Conservation (phyloP, 1,140 invertebrate genomes). For the Elysia chlorotica region DNA sequence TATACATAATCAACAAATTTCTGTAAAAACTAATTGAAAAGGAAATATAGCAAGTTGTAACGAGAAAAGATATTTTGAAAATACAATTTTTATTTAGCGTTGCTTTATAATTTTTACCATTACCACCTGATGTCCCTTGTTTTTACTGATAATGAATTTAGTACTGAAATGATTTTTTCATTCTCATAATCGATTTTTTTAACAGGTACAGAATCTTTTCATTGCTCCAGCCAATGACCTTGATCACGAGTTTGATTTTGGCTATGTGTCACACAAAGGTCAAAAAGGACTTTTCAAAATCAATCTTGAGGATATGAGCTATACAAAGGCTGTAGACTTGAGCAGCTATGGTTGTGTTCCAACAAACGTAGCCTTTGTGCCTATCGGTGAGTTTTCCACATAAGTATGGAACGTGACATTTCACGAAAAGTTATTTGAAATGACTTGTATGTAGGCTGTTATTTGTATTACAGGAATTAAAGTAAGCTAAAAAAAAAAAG, state of each 20-base stretch:
- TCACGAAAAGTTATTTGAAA: no score
- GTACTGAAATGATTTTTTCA: no score
- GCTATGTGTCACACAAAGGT: conserved; percentile 76
- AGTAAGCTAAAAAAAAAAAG: no score
- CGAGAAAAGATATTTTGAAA: no score
- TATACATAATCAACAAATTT: neutral
- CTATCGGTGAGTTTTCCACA: conserved; percentile 74
- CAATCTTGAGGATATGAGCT: conserved; percentile 77
- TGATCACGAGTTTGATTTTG: conserved; percentile 73
- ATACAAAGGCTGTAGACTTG: conserved; percentile 76
- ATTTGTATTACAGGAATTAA: no score
- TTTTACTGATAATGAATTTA: no score
- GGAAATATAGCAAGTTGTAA: neutral
- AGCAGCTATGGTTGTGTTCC: conserved; percentile 79
- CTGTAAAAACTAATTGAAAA: neutral
- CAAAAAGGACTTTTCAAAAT: conserved; percentile 78
- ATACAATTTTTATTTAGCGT: no score
- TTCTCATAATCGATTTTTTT: no score
- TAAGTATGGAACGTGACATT: no score
- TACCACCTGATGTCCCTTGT: no score
- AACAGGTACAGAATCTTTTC: conserved; percentile 69
- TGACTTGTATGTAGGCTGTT: no score
- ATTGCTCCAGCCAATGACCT: conserved; percentile 72
- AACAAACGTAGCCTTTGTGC: conserved; percentile 73
- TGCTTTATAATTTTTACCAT: no score